A percentile compares a stretch with the other conserved stretches of the same genome.
Conservation (phyloP, 2,888 invertebrate species). For the Melieria crassipennis region DNA sequence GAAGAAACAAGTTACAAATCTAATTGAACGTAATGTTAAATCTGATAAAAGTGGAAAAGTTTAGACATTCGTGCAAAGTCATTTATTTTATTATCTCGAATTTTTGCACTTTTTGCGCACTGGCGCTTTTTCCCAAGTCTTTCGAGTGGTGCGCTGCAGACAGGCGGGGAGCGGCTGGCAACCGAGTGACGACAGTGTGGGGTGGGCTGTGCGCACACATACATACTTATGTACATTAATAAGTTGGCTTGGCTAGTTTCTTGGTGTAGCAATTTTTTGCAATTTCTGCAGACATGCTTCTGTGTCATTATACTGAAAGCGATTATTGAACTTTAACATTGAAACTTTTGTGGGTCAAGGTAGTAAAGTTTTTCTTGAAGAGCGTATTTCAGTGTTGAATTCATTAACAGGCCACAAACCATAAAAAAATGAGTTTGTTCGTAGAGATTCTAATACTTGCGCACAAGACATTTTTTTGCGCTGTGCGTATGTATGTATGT, state of each 20-base stretch:
- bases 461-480: too few relatives aligned
- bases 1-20: conserved; percentile 23
- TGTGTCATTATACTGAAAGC: conserved; percentile 24
- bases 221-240: conserved; percentile 26
- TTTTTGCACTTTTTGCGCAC: conserved; percentile 10
- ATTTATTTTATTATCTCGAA: conserved; percentile 18
- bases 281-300: conserved; percentile 22
- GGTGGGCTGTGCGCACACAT: background rate
- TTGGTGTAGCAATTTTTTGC: conserved; percentile 4
- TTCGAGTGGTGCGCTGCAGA: conserved; percentile 12
- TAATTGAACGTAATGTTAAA: conserved; percentile 33
- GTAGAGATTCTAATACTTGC: too few relatives aligned
- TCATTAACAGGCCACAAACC: conserved; percentile 7
- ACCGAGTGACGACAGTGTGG: too few relatives aligned
- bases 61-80: conserved; percentile 26
- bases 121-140: conserved; percentile 17
- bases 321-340: conserved; percentile 41
- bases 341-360: conserved; percentile 39
- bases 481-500: too few relatives aligned
- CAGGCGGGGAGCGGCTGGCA: background rate
- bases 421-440: background rate
- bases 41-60: conserved; percentile 25
- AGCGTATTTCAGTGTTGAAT: background rate
- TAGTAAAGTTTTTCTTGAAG: conserved; percentile 34
- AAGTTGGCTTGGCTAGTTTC: too few relatives aligned